Evolutionary conservation across 2,113 vertebrate species (phyloP).

Genomic region (Irena cyanogastra): DNA sequence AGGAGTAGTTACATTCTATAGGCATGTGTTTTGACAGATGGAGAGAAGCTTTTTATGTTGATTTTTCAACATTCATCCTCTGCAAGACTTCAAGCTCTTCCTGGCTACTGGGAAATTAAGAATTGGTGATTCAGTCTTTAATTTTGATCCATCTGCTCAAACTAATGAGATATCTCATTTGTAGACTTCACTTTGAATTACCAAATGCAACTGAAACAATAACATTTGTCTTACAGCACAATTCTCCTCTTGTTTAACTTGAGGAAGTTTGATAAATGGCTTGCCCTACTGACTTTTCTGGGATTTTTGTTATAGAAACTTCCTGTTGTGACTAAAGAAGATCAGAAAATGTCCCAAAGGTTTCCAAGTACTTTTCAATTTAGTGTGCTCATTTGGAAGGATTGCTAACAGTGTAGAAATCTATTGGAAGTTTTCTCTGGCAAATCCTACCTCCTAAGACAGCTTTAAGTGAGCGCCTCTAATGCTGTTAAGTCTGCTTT

Average conservation of each 20-base stretch:
- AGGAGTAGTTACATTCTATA: slow-evolving; percentile 69
- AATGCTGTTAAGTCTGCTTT: not conserved
- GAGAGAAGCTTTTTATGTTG: slow-evolving; percentile 77
- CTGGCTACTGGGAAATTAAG: slow-evolving; percentile 83
- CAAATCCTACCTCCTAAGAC: not conserved
- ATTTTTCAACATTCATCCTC: slow-evolving; percentile 76
- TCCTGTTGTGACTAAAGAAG: not conserved
- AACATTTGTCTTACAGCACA: slow-evolving; percentile 65
- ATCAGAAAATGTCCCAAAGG: slow-evolving; percentile 31
- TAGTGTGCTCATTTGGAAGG: not conserved
- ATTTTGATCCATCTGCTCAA: slow-evolving; percentile 89
- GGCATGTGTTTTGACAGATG: slow-evolving; percentile 80
- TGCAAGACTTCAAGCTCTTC: slow-evolving; percentile 76
- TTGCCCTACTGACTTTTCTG: slow-evolving; percentile 29
- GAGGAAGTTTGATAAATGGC: slow-evolving; percentile 61
- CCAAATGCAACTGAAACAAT: slow-evolving; percentile 69
- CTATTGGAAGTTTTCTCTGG: not conserved
- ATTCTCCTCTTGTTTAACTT: slow-evolving; percentile 65
- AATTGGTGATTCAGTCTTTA: slow-evolving; percentile 84
- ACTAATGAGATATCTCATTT: slow-evolving; percentile 81
- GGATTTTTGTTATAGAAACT: slow-evolving; percentile 14
- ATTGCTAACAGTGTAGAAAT: not conserved
- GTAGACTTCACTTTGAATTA: slow-evolving; percentile 76
- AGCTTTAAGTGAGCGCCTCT: not conserved
- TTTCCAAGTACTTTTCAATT: slow-evolving; percentile 11